phyloP scores from a whole-genome alignment of 2,888 invertebrate species.

The Geotrupes spiniger region DNA sequence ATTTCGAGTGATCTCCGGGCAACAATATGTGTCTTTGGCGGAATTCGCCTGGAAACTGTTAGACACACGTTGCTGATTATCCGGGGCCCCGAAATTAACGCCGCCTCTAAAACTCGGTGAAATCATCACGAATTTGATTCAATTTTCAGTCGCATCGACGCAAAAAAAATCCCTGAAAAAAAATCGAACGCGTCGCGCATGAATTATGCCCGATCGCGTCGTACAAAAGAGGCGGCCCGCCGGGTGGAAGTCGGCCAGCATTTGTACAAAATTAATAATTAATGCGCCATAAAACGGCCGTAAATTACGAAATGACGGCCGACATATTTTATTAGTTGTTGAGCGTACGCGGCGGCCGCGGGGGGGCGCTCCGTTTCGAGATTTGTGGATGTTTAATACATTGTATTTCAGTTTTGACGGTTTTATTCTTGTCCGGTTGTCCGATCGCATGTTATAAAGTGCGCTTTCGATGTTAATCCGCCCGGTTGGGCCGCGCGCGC shows the following conservation, averaged over 20 bases:
- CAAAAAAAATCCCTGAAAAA: too few relatives aligned
- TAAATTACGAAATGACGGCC: slow-evolving; percentile 43
- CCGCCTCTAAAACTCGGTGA: too few relatives aligned
- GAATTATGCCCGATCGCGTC: too few relatives aligned
- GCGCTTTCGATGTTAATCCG: slow-evolving; percentile 28
- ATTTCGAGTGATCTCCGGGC: slow-evolving; percentile 15
- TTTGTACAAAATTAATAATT: slow-evolving; percentile 44
- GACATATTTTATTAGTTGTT: slow-evolving; percentile 47
- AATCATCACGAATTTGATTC: too few relatives aligned
- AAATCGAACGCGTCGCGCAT: too few relatives aligned
- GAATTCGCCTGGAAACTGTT: not conserved
- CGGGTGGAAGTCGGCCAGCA: slow-evolving; percentile 10
- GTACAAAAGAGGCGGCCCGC: too few relatives aligned
- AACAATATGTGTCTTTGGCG: slow-evolving; percentile 7
- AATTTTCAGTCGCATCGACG: too few relatives aligned
- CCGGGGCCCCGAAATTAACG: too few relatives aligned
- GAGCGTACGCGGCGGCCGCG: slow-evolving; percentile 17
- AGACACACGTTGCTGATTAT: too few relatives aligned
- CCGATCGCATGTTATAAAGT: slow-evolving; percentile 34
- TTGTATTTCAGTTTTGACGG: slow-evolving; percentile 45
- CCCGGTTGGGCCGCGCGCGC: not conserved
- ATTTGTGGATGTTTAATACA: slow-evolving; percentile 49
- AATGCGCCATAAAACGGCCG: slow-evolving; percentile 44
- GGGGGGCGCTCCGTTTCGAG: slow-evolving; percentile 23
- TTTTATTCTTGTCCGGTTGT: slow-evolving; percentile 36